A percentile compares a stretch with the other conserved stretches of the same genome.
phyloP scores from a whole-genome alignment of 2,888 invertebrate species.

The Philereme transversata region DNA sequence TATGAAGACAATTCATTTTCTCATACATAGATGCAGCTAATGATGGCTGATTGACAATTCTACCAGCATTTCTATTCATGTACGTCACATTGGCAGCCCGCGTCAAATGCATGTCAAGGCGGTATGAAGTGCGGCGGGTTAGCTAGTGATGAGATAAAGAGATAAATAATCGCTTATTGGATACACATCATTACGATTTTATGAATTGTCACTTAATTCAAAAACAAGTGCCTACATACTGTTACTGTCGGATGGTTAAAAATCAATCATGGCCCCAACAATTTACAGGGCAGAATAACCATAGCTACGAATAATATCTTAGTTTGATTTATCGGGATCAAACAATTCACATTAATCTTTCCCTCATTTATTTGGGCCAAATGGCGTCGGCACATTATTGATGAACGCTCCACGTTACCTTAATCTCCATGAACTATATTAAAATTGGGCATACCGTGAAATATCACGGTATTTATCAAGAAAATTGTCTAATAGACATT shows the following conservation, averaged over 20 bases:
- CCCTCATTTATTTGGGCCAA: slow-evolving; percentile 48
- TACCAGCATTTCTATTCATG: no score
- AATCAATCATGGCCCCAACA: neutral
- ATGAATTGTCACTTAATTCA: no score
- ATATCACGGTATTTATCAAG: slow-evolving; percentile 5
- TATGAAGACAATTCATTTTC: no score
- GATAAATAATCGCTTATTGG: no score
- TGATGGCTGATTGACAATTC: no score
- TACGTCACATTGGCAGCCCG: no score
- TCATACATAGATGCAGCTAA: no score
- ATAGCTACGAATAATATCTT: slow-evolving; percentile 26
- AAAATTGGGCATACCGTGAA: slow-evolving; percentile 16
- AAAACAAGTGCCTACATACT: no score
- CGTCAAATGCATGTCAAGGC: no score
- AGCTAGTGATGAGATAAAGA: no score
- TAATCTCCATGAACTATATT: slow-evolving; percentile 23
- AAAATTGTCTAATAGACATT: neutral
- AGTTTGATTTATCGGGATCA: slow-evolving; percentile 46
- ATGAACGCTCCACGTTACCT: slow-evolving; percentile 37
- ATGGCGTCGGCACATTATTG: slow-evolving; percentile 44
- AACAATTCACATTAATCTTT: slow-evolving; percentile 53
- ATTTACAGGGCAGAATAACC: slow-evolving; percentile 14
- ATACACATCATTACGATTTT: no score
- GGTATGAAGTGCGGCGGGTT: no score
- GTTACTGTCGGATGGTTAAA: neutral